Evolutionary conservation across 2,888 invertebrate genomes (phyloP).

Genomic region (Meliscaeva auricollis): DNA sequence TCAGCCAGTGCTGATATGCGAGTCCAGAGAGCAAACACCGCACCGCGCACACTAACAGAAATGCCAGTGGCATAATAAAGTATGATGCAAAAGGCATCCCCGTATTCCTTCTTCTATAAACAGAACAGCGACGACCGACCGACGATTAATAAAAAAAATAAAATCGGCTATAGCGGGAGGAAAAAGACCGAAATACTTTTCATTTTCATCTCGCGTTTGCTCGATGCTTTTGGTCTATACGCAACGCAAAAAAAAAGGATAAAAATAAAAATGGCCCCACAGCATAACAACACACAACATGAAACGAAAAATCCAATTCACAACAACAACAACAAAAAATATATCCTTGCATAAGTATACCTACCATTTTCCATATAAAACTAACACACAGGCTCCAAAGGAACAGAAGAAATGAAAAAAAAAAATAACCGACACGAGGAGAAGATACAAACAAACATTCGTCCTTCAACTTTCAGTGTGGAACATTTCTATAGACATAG

Average conservation of each 20-base stretch:
- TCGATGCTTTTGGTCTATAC: constrained; percentile 29
- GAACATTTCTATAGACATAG: constrained; percentile 55
- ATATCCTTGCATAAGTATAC: not conserved
- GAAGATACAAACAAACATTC: constrained; percentile 59
- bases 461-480: constrained; percentile 73
- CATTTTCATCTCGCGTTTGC: constrained; percentile 70
- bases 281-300: constrained; percentile 39
- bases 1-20: not conserved
- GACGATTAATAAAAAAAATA: constrained; percentile 12
- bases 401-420: constrained; percentile 22
- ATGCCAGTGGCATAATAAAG: constrained; percentile 59
- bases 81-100: constrained; percentile 55
- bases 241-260: constrained; percentile 39
- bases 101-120: not conserved
- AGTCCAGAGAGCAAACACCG: constrained; percentile 17
- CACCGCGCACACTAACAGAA: constrained; percentile 26
- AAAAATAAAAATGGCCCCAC: constrained; percentile 56
- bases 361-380: not conserved
- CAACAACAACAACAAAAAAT: constrained; percentile 48
- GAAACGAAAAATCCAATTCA: constrained; percentile 67
- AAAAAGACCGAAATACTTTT: constrained; percentile 62
- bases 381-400: constrained; percentile 8
- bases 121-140: not conserved
- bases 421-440: constrained; percentile 36
- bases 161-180: constrained; percentile 36